phyloP scores from a whole-genome alignment of 2,888 invertebrate species.

The Aphrophora alni region DNA sequence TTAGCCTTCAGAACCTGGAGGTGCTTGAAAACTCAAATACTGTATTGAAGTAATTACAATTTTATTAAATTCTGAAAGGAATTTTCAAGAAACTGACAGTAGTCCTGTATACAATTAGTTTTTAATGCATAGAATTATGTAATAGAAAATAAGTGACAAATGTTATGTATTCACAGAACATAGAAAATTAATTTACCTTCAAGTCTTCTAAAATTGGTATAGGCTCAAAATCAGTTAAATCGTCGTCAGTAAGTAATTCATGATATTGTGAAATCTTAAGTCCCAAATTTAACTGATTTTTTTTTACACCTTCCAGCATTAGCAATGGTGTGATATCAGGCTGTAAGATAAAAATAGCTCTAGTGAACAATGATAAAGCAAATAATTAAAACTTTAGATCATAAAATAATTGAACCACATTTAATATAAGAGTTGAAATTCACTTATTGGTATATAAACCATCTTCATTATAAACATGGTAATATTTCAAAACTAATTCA shows the following conservation, averaged over 20 bases:
- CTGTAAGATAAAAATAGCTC: background rate
- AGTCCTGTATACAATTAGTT: too few relatives aligned
- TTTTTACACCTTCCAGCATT: background rate
- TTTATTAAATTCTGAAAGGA: background rate
- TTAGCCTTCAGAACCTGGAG: too few relatives aligned
- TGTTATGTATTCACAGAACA: background rate
- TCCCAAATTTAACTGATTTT: background rate
- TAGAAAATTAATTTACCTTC: background rate
- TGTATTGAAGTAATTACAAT: background rate
- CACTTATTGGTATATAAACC: too few relatives aligned
- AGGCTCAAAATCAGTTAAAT: background rate
- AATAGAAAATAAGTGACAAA: background rate
- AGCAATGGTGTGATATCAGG: background rate
- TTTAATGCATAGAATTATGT: too few relatives aligned
- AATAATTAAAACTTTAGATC: too few relatives aligned
- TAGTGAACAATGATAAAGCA: too few relatives aligned
- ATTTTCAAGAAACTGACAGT: too few relatives aligned
- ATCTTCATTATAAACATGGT: background rate
- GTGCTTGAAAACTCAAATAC: too few relatives aligned
- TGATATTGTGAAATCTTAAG: background rate
- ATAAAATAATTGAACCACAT: too few relatives aligned
- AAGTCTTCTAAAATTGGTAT: background rate
- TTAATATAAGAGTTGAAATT: too few relatives aligned
- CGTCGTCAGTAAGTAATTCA: background rate
- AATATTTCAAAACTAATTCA: background rate